phyloP scores from a whole-genome alignment of 2,888 invertebrate genomes.

The Catocala fraxini region DNA sequence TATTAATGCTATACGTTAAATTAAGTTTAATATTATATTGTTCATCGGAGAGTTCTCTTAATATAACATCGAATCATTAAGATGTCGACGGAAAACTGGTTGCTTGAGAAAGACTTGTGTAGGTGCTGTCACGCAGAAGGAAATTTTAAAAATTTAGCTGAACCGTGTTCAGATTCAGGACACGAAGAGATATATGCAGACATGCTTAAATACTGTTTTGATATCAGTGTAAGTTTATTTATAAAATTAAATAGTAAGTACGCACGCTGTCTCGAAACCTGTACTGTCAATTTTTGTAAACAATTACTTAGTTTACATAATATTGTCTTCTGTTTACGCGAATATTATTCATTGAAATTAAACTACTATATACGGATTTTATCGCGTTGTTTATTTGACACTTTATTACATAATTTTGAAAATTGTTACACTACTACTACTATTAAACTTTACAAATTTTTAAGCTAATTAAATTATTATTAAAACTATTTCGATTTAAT shows the following conservation, averaged over 20 bases:
- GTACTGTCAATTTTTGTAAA: neutral
- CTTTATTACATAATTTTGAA: too few species aligned
- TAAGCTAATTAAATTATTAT: too few species aligned
- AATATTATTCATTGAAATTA: too few species aligned
- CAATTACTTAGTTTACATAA: too few species aligned
- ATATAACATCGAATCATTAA: constrained; percentile 30
- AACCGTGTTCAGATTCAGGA: constrained; percentile 50
- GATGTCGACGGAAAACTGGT: constrained; percentile 66
- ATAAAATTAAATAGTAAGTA: neutral
- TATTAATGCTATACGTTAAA: neutral
- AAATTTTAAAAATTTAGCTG: constrained; percentile 63
- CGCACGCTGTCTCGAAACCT: neutral
- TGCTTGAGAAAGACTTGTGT: constrained; percentile 70
- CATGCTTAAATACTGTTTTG: constrained; percentile 67
- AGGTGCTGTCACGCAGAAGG: constrained; percentile 78
- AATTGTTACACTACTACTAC: too few species aligned
- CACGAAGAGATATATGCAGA: constrained; percentile 63
- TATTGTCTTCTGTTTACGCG: too few species aligned
- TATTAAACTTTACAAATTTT: too few species aligned
- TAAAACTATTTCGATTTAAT: too few species aligned
- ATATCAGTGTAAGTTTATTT: constrained; percentile 64
- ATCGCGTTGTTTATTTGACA: too few species aligned
- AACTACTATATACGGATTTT: too few species aligned
- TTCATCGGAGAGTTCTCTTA: neutral
- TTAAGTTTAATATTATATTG: neutral